Evolutionary conservation across 2,888 invertebrate genomes (phyloP).

Genomic region (Esperia sulphurella): DNA sequence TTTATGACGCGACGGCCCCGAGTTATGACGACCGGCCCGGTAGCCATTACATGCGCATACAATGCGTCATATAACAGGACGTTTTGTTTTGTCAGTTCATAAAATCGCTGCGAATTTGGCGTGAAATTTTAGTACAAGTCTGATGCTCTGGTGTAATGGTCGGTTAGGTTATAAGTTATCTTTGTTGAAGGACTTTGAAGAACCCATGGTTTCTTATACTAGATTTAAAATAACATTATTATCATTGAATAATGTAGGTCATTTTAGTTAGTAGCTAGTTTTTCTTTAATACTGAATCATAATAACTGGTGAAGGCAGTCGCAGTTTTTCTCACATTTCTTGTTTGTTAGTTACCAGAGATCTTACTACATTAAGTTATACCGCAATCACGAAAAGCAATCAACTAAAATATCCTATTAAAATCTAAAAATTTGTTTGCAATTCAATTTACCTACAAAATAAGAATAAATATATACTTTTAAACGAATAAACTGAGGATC

Average conservation of each 20-base stretch:
- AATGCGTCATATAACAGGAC: conserved; percentile 30
- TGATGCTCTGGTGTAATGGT: not conserved
- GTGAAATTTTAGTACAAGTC: conserved; percentile 1
- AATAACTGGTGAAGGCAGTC: too few species aligned
- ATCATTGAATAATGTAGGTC: not conserved
- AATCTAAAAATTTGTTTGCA: conserved; percentile 22
- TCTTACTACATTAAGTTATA: too few species aligned
- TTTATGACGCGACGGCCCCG: conserved; percentile 36
- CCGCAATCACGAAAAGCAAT: too few species aligned
- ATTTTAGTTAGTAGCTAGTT: too few species aligned
- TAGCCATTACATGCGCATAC: conserved; percentile 38
- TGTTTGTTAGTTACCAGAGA: too few species aligned
- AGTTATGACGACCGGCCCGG: conserved; percentile 39
- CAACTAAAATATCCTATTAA: too few species aligned
- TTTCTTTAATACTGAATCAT: too few species aligned
- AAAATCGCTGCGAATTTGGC: conserved; percentile 16
- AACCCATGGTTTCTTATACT: too few species aligned
- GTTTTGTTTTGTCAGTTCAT: conserved; percentile 24
- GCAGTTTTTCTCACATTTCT: too few species aligned
- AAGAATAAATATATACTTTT: conserved; percentile 45
- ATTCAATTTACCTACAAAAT: not conserved
- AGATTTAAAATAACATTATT: too few species aligned
- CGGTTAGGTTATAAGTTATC: not conserved
- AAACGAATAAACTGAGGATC: conserved; percentile 61
- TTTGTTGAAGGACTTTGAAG: too few species aligned